Percentiles rank a stretch among this genome's conserved stretches.
Evolutionary conservation across 2,113 vertebrate species (phyloP).

Genomic region (Neogobius melanostomus): DNA sequence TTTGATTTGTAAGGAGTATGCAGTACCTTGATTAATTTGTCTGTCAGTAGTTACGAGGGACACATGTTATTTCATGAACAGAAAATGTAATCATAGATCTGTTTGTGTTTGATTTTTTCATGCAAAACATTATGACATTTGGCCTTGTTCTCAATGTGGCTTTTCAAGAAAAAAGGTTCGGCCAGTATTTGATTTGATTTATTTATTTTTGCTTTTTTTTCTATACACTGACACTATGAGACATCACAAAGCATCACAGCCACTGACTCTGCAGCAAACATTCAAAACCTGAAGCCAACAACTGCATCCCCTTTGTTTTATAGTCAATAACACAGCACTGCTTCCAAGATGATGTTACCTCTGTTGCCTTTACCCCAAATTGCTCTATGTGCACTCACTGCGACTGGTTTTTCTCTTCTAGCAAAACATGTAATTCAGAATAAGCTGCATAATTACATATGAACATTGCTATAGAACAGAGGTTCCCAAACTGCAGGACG

Average conservation of each 20-base stretch:
- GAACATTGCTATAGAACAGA: too few species aligned
- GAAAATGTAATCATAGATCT: too few species aligned
- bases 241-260: neutral
- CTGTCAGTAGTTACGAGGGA: too few species aligned
- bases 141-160: too few species aligned
- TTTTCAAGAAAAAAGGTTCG: too few species aligned
- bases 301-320: constrained; percentile 8
- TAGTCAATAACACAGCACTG: constrained; percentile 3
- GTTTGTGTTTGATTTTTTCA: too few species aligned
- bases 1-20: too few species aligned
- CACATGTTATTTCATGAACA: too few species aligned
- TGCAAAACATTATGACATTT: too few species aligned
- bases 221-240: neutral
- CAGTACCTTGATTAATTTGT: too few species aligned
- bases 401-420: constrained; percentile 17
- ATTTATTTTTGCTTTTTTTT: neutral
- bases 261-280: constrained; percentile 8
- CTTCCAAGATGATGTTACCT: constrained; percentile 11
- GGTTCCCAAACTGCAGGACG: too few species aligned
- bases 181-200: too few species aligned
- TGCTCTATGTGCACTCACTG: constrained; percentile 13
- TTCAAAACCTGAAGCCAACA: neutral
- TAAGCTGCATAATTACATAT: neutral
- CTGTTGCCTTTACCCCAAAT: constrained; percentile 1
- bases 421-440: constrained; percentile 7